Base-by-base conservation (phyloP, 2,888 invertebrate genomes). In the Tetropium fuscum region DNA sequence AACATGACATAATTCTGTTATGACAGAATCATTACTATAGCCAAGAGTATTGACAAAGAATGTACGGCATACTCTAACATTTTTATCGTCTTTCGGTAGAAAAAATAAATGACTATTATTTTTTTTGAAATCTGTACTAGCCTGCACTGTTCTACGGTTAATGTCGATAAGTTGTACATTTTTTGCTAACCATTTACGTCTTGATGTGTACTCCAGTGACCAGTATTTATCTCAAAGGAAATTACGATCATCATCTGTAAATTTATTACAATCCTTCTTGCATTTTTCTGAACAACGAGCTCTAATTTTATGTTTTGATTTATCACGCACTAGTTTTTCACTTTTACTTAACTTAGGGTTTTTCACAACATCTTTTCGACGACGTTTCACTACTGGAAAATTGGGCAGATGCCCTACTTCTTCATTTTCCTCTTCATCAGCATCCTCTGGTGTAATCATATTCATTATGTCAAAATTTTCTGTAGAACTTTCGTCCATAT, bases 71-170 rank as follows among this genome's bases (percentile, higher is more conserved):
- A 44, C 44, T 1, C 27, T 3, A 22, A 44, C 8, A 19, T 15
- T 44, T 19, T 6, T 44, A 27, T 44, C 8, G n/a, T 27, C 25
- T 44, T 44, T 44, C n/a, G 44, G 44, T 15, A 44, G 15, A 44
- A 13, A 25, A 15, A 27, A 44, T 13, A 19, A 15, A 25, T 16
- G 25, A 44, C 13, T 44, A 15, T 13, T 10, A 22, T 11, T 44
- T 25, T 27, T 44, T 15, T 10, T 10, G 25, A 22, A 40, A n/a
- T n/a, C n/a, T n/a, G n/a, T n/a, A 15, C 7, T 25, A 3, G 3
- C 8, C 8, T 4, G 11, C n/a, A n/a, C 25, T 19, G 19, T 18
- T 25, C 44, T 25, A 15, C 44, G 25, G 6, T 25, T 27, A 8
- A 44, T n/a, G 10, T 25, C 44, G 7, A 44, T n/a, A 4, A 44